These are phyloP conservation scores for Catharus fuscescens DNA, from an alignment of 2,113 vertebrate species.

Conservation along the genomic window DNA sequence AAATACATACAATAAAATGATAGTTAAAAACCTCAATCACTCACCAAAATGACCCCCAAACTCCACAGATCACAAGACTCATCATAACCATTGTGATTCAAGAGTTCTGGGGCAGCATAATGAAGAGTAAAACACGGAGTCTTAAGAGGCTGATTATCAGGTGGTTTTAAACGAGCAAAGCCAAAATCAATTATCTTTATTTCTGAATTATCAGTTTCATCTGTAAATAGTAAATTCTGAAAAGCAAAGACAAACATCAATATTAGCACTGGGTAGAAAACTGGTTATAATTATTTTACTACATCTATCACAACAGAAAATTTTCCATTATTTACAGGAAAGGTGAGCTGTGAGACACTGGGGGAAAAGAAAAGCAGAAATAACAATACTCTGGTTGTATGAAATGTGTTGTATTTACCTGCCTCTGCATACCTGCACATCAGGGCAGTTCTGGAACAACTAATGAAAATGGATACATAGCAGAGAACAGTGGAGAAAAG, in stretches of 20 bases:
- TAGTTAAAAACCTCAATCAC: conserved; percentile 39
- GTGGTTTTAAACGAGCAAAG: conserved; percentile 95
- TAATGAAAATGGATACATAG: neutral
- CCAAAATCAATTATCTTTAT: conserved; percentile 99
- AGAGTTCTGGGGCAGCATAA: conserved; percentile 93
- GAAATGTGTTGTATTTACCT: neutral
- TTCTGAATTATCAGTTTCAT: conserved; percentile 93
- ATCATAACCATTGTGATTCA: conserved; percentile 93
- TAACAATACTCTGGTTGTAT: neutral
- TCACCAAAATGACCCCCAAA: conserved; percentile 96
- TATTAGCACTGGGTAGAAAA: neutral
- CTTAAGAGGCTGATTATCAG: conserved; percentile 95
- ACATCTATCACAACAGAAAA: neutral
- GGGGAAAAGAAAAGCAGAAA: neutral
- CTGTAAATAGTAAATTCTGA: conserved; percentile 96
- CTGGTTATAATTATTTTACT: neutral
- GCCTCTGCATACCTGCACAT: neutral
- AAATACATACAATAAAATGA: neutral
- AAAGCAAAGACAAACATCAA: conserved; percentile 45
- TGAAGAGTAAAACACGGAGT: conserved; percentile 97
- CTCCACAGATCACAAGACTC: conserved; percentile 99
- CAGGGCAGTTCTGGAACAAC: neutral
- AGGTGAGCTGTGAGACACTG: neutral
- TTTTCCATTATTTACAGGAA: neutral
- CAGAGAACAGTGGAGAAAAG: neutral